phyloP scores from a whole-genome alignment of 2,113 vertebrate genomes.

The Propithecus coquereli region DNA sequence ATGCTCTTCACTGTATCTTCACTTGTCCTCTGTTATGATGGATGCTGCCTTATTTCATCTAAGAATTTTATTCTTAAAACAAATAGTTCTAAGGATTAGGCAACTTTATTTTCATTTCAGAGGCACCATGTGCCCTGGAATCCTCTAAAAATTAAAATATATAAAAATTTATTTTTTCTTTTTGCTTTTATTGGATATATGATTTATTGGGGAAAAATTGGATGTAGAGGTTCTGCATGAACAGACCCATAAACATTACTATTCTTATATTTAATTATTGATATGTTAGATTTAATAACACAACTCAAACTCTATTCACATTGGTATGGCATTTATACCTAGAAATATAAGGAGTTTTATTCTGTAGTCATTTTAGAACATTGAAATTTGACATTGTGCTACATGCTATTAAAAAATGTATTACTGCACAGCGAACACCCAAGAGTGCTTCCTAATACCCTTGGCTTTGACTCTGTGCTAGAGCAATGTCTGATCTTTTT shows the following conservation, averaged over 20 bases:
- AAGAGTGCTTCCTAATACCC: constrained; percentile 83
- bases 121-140: neutral
- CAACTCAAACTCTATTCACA: neutral
- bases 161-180: neutral
- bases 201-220: neutral
- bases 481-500: constrained; percentile 82
- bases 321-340: neutral
- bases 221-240: neutral
- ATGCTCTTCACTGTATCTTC: neutral
- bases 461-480: constrained; percentile 85
- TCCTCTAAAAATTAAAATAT: neutral
- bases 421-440: constrained; percentile 84
- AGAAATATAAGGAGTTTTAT: neutral
- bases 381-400: neutral
- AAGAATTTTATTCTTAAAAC: constrained; percentile 1
- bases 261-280: neutral
- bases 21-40: neutral
- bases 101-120: neutral
- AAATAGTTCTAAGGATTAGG: neutral
- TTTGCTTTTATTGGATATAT: neutral
- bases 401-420: neutral
- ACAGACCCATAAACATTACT: neutral
- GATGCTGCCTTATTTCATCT: neutral
- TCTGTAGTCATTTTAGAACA: neutral
- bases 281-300: neutral